Evolutionary conservation across 1,140 invertebrate genomes (phyloP), one percentile per base, ranked within the genome.

Genomic region (Drosophila nigromelanica): DNA sequence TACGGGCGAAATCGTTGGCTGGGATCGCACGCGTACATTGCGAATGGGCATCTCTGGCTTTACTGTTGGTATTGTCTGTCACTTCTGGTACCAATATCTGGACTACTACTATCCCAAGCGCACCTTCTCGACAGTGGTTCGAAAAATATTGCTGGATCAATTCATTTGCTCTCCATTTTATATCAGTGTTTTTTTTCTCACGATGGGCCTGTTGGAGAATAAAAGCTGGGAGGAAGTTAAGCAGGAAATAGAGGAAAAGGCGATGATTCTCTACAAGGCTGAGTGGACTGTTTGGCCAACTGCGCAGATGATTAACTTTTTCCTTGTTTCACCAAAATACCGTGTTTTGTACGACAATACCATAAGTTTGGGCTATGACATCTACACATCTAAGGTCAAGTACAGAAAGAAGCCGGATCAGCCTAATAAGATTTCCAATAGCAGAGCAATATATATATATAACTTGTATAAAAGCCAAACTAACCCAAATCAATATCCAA

Each of bases 131-230:
- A 94, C 94, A 73, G 95, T 98, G 6, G 54, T 95, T 0, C 97
- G 96, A 90, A 98, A 98, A 93, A 95, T 98, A 40, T n/a, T 97
- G 7, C 85, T 97, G 35, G 98, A 99, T 92, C 97, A 99, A 92
- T 79, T 97, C 33, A 92, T 98, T 60, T 97, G 96, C 90, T 98
- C 97, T 4, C 98, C 98, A 4, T 91, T 98, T 21, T 95, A 95
- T 81, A 96, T 98, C 58, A 87, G 94, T 10, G 93, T 95, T 3
- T 98, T 98, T 85, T 97, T 98, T 87, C 79, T 95, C 30, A 96
- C 96, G 48, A 92, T 97, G 70, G 95, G 94, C 0, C 14, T 96
- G 1, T 91, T 98, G 74, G 96, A 97, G 93, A 92, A 94, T 5
- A 93, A 93, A 48, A 93, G 93, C 8, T 92, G 93, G 51, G 74